These are phyloP conservation scores for Podarcis raffonei DNA, from an alignment of 2,113 vertebrate genomes.

Conservation along the genomic window DNA sequence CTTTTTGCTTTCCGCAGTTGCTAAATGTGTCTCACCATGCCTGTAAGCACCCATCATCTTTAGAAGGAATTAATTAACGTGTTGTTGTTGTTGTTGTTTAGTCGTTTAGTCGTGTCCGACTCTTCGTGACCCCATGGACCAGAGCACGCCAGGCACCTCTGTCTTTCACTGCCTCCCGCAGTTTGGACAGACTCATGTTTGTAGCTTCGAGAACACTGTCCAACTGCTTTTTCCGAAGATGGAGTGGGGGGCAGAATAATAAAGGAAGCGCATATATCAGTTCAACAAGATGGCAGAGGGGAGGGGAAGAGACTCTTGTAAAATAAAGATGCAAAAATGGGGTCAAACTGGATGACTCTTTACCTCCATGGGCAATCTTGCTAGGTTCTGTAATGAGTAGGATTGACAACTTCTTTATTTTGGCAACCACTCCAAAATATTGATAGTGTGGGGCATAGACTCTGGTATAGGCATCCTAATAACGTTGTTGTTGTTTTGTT, in stretches of 20 bases:
- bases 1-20: slow-evolving; percentile 40
- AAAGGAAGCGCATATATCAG: slow-evolving; percentile 53
- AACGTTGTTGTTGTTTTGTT: too few relatives aligned
- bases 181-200: too few relatives aligned
- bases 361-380: not conserved
- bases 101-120: too few relatives aligned
- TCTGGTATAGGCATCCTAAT: too few relatives aligned
- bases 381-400: not conserved
- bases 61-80: slow-evolving; percentile 71
- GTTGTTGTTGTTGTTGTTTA: too few relatives aligned
- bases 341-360: slow-evolving; percentile 2
- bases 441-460: not conserved
- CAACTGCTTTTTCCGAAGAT: slow-evolving; percentile 59
- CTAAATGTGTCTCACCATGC: slow-evolving; percentile 46
- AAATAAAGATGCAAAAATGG: slow-evolving; percentile 14
- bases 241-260: slow-evolving; percentile 62
- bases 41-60: slow-evolving; percentile 45
- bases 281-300: slow-evolving; percentile 46
- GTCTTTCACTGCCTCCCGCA: too few relatives aligned
- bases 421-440: too few relatives aligned
- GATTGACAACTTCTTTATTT: not conserved
- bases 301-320: not conserved
- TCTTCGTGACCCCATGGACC: too few relatives aligned
- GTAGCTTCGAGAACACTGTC: too few relatives aligned
- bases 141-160: too few relatives aligned